Base-by-base conservation (phyloP, 2,888 invertebrate genomes). In the Lepidocyrtinus sp. region DNA sequence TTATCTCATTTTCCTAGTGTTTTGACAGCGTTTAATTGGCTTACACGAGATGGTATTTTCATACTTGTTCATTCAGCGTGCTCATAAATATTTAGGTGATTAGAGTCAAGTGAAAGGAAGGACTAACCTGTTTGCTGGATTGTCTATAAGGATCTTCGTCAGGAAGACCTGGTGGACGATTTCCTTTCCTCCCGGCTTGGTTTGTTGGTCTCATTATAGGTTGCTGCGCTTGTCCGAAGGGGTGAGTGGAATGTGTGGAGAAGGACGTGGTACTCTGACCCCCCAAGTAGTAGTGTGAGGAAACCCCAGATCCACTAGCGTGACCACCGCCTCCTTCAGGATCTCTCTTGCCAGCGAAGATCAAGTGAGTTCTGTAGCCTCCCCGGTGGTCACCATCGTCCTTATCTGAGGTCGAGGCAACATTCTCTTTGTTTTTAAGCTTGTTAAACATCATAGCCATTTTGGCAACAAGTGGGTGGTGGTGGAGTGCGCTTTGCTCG, bases 231-330 rank as follows among this genome's bases (percentile, higher is more conserved):
- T 86, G 86, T 36, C 85, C 85, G 68, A 86, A 86, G 0, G 86
- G 86, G 74, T 86, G 86, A 59, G 84, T 85, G 85, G 85, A 85
- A 85, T 86, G 86, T 84, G 86, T 85, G 25, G 80, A 75, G 24
- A 83, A 82, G 24, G 83, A 75, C n/a, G 85, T 76, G 50, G 83
- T 65, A 71, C 84, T 82, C 68, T 82, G 83, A 22, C 77, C 65
- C 61, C 83, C 84, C 9, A 75, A 46, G 59, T 78, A 84, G 76
- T 83, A 84, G 59, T 85, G 84, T 17, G 81, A 82, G 25, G 83
- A 83, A 21, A 75, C 74, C 62, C 83, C 83, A n/a, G 82, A 72
- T 12, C 78, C 85, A 25, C 82, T 81, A 25, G 75, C 82, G 27
- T 82, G 83, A 65, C 85, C 84, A 24, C 81, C 81, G 15, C 76